A percentile compares a stretch with the other conserved stretches of the same genome.
phyloP scores from a whole-genome alignment of 1,140 invertebrate species.

The Lucilia cuprina region DNA sequence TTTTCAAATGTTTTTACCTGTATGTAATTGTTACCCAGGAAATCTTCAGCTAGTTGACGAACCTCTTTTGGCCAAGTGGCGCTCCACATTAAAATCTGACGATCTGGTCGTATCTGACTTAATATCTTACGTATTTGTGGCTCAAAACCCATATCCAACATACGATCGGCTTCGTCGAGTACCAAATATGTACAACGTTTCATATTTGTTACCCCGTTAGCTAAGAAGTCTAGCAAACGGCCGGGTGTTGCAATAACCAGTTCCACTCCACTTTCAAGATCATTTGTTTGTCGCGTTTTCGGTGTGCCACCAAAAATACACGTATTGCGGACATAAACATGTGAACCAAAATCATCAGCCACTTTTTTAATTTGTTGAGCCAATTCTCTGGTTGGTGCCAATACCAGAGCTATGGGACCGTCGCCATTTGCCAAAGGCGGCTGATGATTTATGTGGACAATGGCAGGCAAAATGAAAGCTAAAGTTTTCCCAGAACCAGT shows the following conservation, averaged over 20 bases:
- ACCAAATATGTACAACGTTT: constrained; percentile 91
- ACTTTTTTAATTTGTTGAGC: constrained; percentile 95
- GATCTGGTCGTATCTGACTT: constrained; percentile 90
- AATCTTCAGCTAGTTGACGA: constrained; percentile 88
- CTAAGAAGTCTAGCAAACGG: constrained; percentile 92
- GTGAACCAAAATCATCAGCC: constrained; percentile 83
- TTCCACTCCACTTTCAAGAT: constrained; percentile 85
- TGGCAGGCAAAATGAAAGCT: constrained; percentile 79
- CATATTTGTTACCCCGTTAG: constrained; percentile 86
- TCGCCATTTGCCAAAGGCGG: constrained; percentile 78
- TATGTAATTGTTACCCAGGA: constrained; percentile 81
- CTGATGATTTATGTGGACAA: constrained; percentile 92
- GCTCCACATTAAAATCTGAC: constrained; percentile 97
- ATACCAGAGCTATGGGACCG: constrained; percentile 86
- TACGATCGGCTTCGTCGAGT: constrained; percentile 96
- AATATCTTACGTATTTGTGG: constrained; percentile 97
- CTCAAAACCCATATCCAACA: constrained; percentile 99
- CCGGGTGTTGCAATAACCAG: constrained; percentile 95
- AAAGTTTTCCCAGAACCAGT: constrained; percentile 90
- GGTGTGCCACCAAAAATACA: constrained; percentile 96
- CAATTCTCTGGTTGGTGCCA: constrained; percentile 92
- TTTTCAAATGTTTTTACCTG: constrained; percentile 56
- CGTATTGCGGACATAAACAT: constrained; percentile 83
- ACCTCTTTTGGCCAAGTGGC: constrained; percentile 99
- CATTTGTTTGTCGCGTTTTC: constrained; percentile 81